Base-by-base conservation (phyloP, 2,888 invertebrate genomes). In the Spisula subtruncata region DNA sequence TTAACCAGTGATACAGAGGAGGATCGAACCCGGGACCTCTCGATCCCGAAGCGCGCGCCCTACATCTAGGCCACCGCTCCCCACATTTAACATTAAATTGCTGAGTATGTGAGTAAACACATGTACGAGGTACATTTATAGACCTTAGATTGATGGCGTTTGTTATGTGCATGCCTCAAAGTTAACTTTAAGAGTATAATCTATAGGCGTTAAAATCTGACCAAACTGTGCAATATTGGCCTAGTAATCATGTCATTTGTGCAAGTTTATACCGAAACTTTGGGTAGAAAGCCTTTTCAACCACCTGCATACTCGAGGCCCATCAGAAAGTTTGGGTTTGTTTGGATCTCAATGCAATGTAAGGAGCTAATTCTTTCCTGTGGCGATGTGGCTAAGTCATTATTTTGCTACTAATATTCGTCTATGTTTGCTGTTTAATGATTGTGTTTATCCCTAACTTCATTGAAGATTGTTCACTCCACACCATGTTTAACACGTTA, bases 371-470 rank as follows among this genome's bases (percentile, higher is more conserved):
- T 82, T 29, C 89, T 90, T 85, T 89, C 89, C 85, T 87, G 83
- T 66, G 48, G 81, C 48, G 32, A 32, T 66, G 80, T 51, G 60
- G 66, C 51, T 83, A 75, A 56, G 82, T 79, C 83, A 90, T 88
- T 79, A 90, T 90, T 87, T 85, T 48, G 66, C 84, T 81, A 85
- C 89, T 89, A 91, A 91, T 91, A 81, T 87, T 84, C 60, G 51
- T 71, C 86, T 82, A 48, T 91, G 91, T 91, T 91, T 89, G 85
- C 56, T 85, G n/a, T 71, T 87, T 89, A 91, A 91, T 91, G 91
- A 91, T 91, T 85, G 85, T 91, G 91, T 91, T 89, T 90, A 75
- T 56, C 51, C 83, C 75, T 87, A 85, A 89, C 87, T 85, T 66
- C 87, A 89, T 85, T 87, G 79, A 85, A 89, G 87, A 87, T 85